Conservation (phyloP, 1,140 invertebrate genomes). For the Drosophila sp. region DNA sequence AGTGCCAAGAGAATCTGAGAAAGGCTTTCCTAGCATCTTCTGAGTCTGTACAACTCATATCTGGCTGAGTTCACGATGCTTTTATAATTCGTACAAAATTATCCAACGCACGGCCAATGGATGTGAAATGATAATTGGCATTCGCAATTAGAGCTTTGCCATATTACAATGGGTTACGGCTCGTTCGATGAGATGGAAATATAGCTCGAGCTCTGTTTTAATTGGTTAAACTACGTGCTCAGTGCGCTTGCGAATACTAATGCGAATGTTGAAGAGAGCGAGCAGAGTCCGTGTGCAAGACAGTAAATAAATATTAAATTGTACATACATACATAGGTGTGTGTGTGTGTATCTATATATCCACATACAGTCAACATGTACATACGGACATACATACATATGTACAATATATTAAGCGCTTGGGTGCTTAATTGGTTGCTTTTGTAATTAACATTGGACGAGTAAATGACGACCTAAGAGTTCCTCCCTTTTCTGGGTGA, state of each 20-base stretch:
- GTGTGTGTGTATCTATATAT: background rate
- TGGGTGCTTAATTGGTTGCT: constrained; percentile 50
- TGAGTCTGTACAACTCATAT: background rate
- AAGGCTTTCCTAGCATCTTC: background rate
- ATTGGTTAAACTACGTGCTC: constrained; percentile 40
- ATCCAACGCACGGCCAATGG: background rate
- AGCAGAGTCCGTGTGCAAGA: background rate
- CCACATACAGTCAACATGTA: background rate
- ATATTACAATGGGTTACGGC: background rate
- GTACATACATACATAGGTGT: background rate
- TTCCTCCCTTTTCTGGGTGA: constrained; percentile 38
- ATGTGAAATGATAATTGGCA: constrained; percentile 10
- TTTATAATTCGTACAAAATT: background rate
- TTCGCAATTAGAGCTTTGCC: constrained; percentile 13
- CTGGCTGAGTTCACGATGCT: background rate
- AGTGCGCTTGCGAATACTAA: constrained; percentile 4
- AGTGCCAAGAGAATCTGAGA: constrained; percentile 7
- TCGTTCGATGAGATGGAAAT: constrained; percentile 4
- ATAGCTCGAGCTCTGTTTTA: constrained; percentile 40
- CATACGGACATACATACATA: background rate
- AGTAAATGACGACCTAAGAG: constrained; percentile 6
- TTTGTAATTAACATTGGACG: constrained; percentile 53
- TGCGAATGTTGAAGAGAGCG: background rate
- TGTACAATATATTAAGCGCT: background rate
- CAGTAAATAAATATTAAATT: constrained; percentile 7